Evolutionary conservation across 2,797 vertebrate species (phyloP).

Genomic region (Coccyzus lansbergi): DNA sequence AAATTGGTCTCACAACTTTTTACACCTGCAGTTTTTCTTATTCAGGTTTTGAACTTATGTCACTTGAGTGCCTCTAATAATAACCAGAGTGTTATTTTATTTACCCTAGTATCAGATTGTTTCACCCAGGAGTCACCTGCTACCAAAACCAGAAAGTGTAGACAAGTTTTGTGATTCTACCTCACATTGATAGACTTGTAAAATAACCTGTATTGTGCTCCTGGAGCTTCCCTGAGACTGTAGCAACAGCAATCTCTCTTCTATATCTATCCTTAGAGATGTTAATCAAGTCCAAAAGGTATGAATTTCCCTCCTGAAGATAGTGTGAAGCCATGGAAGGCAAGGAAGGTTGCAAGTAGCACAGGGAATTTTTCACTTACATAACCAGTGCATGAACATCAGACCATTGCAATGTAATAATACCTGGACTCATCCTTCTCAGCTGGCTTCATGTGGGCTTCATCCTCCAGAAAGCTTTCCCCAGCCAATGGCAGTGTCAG

Average conservation of each 20-base stretch:
- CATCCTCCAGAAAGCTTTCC: neutral
- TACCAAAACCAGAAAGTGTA: neutral
- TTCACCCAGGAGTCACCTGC: neutral
- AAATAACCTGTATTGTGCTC: neutral
- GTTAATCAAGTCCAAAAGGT: fast-evolving
- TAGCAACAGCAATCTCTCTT: neutral
- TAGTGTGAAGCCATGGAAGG: neutral
- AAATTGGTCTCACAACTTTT: neutral
- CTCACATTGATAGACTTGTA: neutral
- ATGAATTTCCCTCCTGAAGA: neutral
- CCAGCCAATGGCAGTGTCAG: neutral
- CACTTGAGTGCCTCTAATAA: neutral
- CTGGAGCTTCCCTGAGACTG: neutral
- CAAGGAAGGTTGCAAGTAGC: neutral
- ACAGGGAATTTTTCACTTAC: neutral
- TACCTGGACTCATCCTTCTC: neutral
- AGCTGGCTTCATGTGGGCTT: neutral
- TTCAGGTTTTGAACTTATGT: neutral
- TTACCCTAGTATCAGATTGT: neutral
- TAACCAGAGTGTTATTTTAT: neutral
- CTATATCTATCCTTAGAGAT: neutral
- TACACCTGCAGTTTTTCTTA: neutral
- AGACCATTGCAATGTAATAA: neutral
- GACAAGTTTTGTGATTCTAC: neutral
- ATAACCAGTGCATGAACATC: neutral